Evolutionary conservation across 2,888 invertebrate genomes (phyloP).

Genomic region (Zelleria hepariella): DNA sequence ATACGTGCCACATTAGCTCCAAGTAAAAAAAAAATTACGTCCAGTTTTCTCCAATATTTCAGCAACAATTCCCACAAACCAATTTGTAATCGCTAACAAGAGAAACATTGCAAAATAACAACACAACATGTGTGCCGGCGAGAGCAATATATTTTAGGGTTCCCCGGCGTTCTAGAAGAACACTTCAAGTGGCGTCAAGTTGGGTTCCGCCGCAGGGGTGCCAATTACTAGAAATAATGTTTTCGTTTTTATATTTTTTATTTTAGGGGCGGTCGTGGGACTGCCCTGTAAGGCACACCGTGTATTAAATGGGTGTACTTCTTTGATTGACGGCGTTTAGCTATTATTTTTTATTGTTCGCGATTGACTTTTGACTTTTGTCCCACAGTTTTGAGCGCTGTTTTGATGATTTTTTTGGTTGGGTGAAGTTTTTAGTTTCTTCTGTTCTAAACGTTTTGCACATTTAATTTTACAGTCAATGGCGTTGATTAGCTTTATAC

Average conservation of each 20-base stretch:
- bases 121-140: slow-evolving; percentile 43
- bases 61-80: slow-evolving; percentile 16
- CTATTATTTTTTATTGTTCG: slow-evolving; percentile 42
- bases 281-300: slow-evolving; percentile 63
- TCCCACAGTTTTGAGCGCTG: neutral
- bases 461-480: neutral
- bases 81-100: slow-evolving; percentile 35
- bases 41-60: neutral
- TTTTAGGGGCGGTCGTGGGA: slow-evolving; percentile 71
- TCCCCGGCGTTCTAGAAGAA: slow-evolving; percentile 63
- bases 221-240: slow-evolving; percentile 68
- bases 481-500: too few species aligned
- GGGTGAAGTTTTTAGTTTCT: slow-evolving; percentile 1
- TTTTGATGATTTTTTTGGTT: slow-evolving; percentile 30
- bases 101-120: slow-evolving; percentile 54
- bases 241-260: slow-evolving; percentile 61
- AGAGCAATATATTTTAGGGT: slow-evolving; percentile 33
- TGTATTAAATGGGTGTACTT: slow-evolving; percentile 57
- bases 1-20: too few species aligned
- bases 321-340: slow-evolving; percentile 61
- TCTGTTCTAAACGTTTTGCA: neutral
- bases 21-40: neutral
- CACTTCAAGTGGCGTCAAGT: slow-evolving; percentile 62
- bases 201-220: slow-evolving; percentile 57
- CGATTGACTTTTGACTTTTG: slow-evolving; percentile 38